Evolutionary conservation across 2,888 invertebrate genomes (phyloP), one percentile per base, ranked within the genome.

Genomic region (Timema podura): DNA sequence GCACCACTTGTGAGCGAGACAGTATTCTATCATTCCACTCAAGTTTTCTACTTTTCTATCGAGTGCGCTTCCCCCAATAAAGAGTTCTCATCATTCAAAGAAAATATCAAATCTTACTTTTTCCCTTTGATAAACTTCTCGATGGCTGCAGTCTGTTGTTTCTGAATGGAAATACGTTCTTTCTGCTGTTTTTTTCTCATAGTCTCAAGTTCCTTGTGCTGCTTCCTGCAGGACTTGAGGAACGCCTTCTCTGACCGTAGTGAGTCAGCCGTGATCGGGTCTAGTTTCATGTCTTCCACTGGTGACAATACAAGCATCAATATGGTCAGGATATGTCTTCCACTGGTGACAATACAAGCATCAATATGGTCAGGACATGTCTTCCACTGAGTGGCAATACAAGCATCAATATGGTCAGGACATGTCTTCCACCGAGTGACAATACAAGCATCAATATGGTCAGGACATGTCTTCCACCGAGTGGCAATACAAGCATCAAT

Each of bases 71-170:
- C 5, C 15, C 59, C 16, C 5, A 49, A 30, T 30, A 1, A 30
- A 30, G 30, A 30, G 30, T 30, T 30, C 2, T 30, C 30, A 2
- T 30, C 30, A 30, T 30, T 30, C 30, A 68, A 9, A 15, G 30
- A 30, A 70, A 64, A 54, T 65, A 51, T 10, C 45, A 68, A 5
- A 51, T 64, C 87, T 84, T 80, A 94, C 93, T 93, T 94, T 83
- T 96, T 96, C 68, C 95, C 95, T 81, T 96, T 96, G 76, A 96
- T 91, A 76, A 96, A 86, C 81, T 96, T 96, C 81, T 98, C 98
- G 64, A 98, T 91, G 47, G 95, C 91, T 2, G 89, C 83, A 80
- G 96, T 96, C 81, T 98, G 96, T 13, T 90, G 86, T 81, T 96
- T 97, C 82, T 98, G 98, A 80, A 98, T 87, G 47, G 90, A 82